Percentiles rank a stretch among this genome's conserved stretches.
phyloP scores from a whole-genome alignment of 2,888 invertebrate genomes.

The Podabrus alpinus region DNA sequence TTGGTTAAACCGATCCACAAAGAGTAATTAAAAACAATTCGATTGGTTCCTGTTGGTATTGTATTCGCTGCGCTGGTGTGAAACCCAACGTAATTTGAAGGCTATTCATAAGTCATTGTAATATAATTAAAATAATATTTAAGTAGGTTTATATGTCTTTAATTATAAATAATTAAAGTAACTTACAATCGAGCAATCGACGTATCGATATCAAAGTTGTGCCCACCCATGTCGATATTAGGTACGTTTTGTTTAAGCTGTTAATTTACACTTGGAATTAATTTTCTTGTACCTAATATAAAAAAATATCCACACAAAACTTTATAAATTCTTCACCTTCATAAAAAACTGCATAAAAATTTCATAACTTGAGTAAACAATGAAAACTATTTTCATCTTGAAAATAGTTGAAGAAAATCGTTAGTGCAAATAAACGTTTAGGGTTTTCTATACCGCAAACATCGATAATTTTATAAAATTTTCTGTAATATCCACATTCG shows the following conservation, averaged over 20 bases:
- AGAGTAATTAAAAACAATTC: not conserved
- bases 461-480: not conserved
- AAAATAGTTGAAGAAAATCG: not conserved
- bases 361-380: not conserved
- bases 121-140: not conserved
- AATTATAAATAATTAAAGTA: not conserved
- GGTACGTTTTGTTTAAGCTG: not conserved
- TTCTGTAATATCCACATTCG: not conserved
- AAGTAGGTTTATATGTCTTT: not conserved
- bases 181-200: not conserved
- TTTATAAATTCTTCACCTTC: not conserved
- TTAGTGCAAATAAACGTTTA: not conserved
- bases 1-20: not conserved
- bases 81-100: not conserved
- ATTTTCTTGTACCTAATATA: not conserved
- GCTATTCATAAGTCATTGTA: not conserved
- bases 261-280: not conserved
- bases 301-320: not conserved
- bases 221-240: not conserved
- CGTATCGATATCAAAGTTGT: not conserved
- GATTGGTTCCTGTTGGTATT: not conserved
- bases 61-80: not conserved
- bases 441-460: not conserved
- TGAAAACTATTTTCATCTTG: not conserved
- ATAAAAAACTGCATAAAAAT: not conserved